phyloP scores from a whole-genome alignment of 2,797 vertebrate genomes.

The Leucoraja ocellata region DNA sequence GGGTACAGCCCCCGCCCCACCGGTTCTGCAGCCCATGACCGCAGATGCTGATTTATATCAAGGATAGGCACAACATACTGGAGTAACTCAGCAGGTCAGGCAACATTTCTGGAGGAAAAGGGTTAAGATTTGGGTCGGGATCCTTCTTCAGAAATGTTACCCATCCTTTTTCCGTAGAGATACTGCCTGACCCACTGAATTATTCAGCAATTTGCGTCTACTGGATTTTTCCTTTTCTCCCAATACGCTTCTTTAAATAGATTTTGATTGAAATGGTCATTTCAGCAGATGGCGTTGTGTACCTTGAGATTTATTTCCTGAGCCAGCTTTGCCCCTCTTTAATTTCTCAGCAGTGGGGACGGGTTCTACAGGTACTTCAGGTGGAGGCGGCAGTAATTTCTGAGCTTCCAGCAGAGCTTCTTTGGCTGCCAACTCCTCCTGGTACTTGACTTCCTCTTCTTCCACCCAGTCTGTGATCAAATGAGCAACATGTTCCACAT shows the following conservation, averaged over 20 bases:
- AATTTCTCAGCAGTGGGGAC: conserved; percentile 43
- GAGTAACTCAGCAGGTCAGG: too few species aligned
- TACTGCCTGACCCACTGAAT: too few species aligned
- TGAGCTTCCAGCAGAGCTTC: conserved; percentile 45
- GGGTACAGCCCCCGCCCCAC: too few species aligned
- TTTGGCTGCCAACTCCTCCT: conserved; percentile 53
- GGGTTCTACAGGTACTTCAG: conserved; percentile 42
- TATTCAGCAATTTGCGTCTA: too few species aligned
- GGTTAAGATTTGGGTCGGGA: too few species aligned
- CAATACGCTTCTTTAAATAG: too few species aligned
- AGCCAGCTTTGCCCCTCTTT: conserved; percentile 33
- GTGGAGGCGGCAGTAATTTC: conserved; percentile 29
- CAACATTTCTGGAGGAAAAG: too few species aligned
- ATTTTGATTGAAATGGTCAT: background rate
- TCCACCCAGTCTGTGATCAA: conserved; percentile 69
- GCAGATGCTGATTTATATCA: too few species aligned
- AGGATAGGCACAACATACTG: too few species aligned
- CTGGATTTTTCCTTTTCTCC: background rate
- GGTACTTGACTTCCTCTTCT: conserved; percentile 67
- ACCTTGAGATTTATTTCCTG: conserved; percentile 49
- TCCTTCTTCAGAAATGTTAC: too few species aligned
- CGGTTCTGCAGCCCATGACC: too few species aligned
- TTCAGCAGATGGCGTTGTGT: conserved; percentile 34
- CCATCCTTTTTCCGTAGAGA: too few species aligned
- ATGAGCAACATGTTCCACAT: conserved; percentile 73